Evolutionary conservation across 2,797 vertebrate genomes (phyloP).

Genomic region (Cyprinella venusta): DNA sequence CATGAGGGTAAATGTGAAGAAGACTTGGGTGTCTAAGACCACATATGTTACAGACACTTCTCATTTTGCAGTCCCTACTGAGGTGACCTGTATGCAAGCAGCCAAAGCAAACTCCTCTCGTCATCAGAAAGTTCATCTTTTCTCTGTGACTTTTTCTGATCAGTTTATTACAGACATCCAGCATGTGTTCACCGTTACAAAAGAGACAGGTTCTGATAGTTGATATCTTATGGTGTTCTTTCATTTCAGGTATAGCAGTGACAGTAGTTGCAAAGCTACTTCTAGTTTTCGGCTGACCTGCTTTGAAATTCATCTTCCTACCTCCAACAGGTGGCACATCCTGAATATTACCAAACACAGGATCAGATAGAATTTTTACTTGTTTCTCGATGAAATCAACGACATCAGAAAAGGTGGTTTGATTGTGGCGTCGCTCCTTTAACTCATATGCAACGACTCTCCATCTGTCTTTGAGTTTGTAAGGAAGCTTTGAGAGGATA

Average conservation of each 20-base stretch:
- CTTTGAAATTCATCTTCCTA: background rate
- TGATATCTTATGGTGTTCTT: background rate
- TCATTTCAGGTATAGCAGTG: background rate
- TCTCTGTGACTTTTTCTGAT: background rate
- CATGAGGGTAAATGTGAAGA: background rate
- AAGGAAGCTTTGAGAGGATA: too few relatives aligned
- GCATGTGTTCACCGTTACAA: background rate
- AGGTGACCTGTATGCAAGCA: background rate
- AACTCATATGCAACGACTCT: background rate
- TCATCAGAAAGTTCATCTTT: background rate
- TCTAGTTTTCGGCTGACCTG: too few relatives aligned
- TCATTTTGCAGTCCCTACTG: background rate
- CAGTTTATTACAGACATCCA: background rate
- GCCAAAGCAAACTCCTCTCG: background rate
- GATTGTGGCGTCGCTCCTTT: background rate
- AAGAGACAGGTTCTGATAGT: background rate
- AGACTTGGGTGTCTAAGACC: background rate
- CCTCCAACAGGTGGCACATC: background rate
- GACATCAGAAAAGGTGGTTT: too few relatives aligned
- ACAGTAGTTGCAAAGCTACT: constrained; percentile 7
- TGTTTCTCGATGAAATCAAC: constrained; percentile 27
- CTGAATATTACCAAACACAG: background rate
- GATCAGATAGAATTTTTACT: background rate
- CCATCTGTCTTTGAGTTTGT: too few relatives aligned
- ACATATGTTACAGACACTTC: background rate